Evolutionary conservation across 2,113 vertebrate species (phyloP), one percentile per base, ranked within the genome.

Genomic region (Urocynchramus pylzowi): DNA sequence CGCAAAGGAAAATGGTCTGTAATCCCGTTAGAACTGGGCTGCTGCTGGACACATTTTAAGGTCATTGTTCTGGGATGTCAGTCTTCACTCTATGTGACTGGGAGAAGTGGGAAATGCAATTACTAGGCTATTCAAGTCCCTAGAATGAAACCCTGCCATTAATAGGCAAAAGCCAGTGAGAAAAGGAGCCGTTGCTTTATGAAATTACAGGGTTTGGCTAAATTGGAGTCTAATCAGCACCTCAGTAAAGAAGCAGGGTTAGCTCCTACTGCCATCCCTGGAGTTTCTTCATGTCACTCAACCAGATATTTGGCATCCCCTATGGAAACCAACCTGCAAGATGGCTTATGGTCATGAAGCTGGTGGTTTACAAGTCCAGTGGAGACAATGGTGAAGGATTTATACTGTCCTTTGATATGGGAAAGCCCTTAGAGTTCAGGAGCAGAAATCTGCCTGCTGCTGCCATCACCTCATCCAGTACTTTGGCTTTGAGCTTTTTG

Each of bases 21-120:
- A 92, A 81, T 97, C 94, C 83, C 89, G 57, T 93, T 94, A 79
- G 77, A 79, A 92, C 80, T 76, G 35, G 78, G 84, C 95, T 93
- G 97, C 80, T 77, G 91, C 93, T 95, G 96, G 96, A 96, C 97
- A 93, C 74, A 87, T 94, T 94, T 97, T 87, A 97, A 90, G 96
- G 97, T 95, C 97, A 97, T 97, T 97, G 97, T 98, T 98, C 93
- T 91, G 52, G 31, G 86, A 96, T 93, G 93, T 94, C 88, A 95
- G 89, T 80, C 74, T 93, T 76, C 93, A 95, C 91, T 52, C 92
- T 61, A 52, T 94, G 77, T 95, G 93, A 92, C 94, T 92, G 82
- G 90, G 83, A 91, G 81, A 97, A 97, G 73, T 67, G 92, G 96
- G 60, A 94, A 96, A 97, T 87, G 93, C 95, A 98, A 97, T 98